Evolutionary conservation across 2,888 invertebrate genomes (phyloP), one percentile per base, ranked within the genome.

Genomic region (Coronaproctus castanopsis): DNA sequence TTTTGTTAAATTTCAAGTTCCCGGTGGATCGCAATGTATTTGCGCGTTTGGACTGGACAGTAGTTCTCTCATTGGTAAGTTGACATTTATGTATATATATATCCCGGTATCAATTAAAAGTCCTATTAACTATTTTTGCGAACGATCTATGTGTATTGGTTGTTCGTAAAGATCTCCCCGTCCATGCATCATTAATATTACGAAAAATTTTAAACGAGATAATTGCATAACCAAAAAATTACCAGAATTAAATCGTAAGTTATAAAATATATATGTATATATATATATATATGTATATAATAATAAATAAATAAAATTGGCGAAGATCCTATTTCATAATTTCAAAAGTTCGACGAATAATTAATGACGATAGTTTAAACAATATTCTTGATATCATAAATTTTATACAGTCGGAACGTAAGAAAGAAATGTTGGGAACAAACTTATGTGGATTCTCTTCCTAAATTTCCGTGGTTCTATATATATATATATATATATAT

Each of bases 11-110:
- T 93, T 95, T 73, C 86, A 88, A 65, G 90, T 97, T 68, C 93
- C 95, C 19, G 87, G 90, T 70, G 90, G 90, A 51, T 87, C 92
- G 14, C 90, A 91, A 51, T 93, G 95, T 73, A 87, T 96, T 72
- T 97, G 96, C 77, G 95, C 96, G 65, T 97, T 97, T 78, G 95
- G 95, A 61, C 78, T 83, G 55, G 93, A 93, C 70, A 83, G 83
- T 66, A 89, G 90, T 75, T 91, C 93, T 68, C 89, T 96, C 67
- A 92, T 95, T 73, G 95, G 95, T 95, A 73, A 77, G 80, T 72
- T 21, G n/a, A n/a, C n/a, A n/a, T n/a, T n/a, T n/a, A 58, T 61
- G 23, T 48, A 20, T 19, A 14, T 48, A 14, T 48, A 48, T n/a
- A n/a, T n/a, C n/a, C n/a, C n/a, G n/a, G n/a, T n/a, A n/a, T n/a